Base-by-base conservation (phyloP, 1,140 invertebrate species). In the Acarapis woodi region DNA sequence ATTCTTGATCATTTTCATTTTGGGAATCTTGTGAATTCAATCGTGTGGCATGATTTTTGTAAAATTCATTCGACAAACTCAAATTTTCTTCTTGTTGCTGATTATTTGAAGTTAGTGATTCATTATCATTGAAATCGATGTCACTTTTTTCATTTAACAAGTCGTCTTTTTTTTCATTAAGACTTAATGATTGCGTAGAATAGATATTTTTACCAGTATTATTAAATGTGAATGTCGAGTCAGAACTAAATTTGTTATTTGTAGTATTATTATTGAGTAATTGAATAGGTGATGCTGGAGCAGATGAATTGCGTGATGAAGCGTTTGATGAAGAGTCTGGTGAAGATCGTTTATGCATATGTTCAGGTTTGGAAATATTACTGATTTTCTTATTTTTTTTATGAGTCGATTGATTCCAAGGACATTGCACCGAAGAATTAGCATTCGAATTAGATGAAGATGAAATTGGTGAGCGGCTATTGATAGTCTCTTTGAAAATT, bases 291-390 rank as follows among this genome's bases (percentile, higher is more conserved):
- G 79, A 87, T 47, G 79, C 87, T 43, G 82, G 82, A 40, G 82
- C 82, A 41, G 82, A 88, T 53, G 79, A 87, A 56, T 85, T 90
- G 61, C 80, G 88, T 52, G 79, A 88, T 30, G 83, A 88, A 33
- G 77, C 80, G 53, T 77, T 83, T 38, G 82, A 88, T 59, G 78
- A 82, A 38, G 78, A 85, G 56, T 80, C 76, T 28, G 65, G 68
- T 30, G 52, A 47, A 39, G 49, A n/a, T n/a, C n/a, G n/a, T 26
- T 26, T 6, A 6, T 26, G 25, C 25, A 8, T 26, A 14, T 15
- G 14, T 14, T 16, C 8, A 16, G 30, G 15, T 16, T 32, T 16
- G 18, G 14, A n/a, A 32, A 8, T 16, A 28, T 28, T 14, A 28
- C 14, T 14, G 14, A 12, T 14, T 12, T 28, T 14, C 10, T 28